Percentiles rank a stretch among this genome's conserved stretches.
These are phyloP conservation scores for Oryzias curvinotus DNA, from an alignment of 2,113 vertebrate species.

Conservation along the genomic window DNA sequence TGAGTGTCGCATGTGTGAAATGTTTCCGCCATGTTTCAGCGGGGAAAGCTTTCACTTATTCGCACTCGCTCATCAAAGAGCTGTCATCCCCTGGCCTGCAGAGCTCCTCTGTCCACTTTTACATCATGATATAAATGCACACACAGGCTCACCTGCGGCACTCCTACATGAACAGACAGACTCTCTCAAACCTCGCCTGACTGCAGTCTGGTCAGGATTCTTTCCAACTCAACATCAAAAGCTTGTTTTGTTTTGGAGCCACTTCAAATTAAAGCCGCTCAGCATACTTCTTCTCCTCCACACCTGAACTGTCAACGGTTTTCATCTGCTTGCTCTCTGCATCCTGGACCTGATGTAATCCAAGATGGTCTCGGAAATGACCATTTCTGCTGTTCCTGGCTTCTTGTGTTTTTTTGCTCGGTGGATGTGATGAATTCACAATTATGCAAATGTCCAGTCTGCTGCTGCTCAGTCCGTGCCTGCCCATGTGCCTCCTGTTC, in stretches of 20 bases:
- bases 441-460: constrained; percentile 14
- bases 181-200: too few relatives aligned
- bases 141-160: too few relatives aligned
- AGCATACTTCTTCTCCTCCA: too few relatives aligned
- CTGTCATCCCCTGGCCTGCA: background rate
- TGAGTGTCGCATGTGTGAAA: background rate
- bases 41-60: background rate
- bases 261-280: too few relatives aligned
- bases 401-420: background rate
- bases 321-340: too few relatives aligned
- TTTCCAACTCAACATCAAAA: too few relatives aligned
- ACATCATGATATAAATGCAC: too few relatives aligned
- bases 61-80: background rate
- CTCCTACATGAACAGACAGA: too few relatives aligned
- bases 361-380: background rate
- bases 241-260: too few relatives aligned
- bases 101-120: too few relatives aligned
- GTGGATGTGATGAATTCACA: background rate
- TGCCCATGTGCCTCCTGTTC: background rate
- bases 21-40: background rate
- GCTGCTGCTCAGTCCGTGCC: constrained; percentile 6
- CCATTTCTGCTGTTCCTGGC: background rate
- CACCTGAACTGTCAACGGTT: too few relatives aligned
- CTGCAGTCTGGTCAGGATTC: too few relatives aligned
- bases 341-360: background rate